These are phyloP conservation scores for Penaeus chinensis DNA, from an alignment of 1,140 invertebrate species.

Conservation along the genomic window DNA sequence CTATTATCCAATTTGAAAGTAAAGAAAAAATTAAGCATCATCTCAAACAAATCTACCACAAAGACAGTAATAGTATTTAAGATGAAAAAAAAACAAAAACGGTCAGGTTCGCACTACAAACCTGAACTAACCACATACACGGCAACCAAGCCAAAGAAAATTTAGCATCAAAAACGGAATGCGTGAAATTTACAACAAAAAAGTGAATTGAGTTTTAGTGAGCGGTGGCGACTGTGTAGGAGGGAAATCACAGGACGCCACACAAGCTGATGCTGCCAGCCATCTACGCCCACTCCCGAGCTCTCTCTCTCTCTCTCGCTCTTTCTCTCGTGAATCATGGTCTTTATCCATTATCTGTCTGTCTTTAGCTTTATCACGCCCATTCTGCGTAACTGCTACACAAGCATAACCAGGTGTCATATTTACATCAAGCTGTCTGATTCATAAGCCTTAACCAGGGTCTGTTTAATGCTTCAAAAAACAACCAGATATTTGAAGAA, in stretches of 20 bases:
- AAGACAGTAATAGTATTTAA: constrained; percentile 3
- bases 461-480: constrained; percentile 2
- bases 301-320: background rate
- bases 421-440: constrained; percentile 20
- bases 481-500: too few species aligned
- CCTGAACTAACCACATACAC: constrained; percentile 39
- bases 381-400: constrained; percentile 8
- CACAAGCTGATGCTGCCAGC: constrained; percentile 10
- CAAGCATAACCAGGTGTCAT: background rate
- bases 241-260: constrained; percentile 20
- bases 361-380: background rate
- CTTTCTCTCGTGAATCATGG: too few species aligned
- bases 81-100: background rate
- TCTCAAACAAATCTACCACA: constrained; percentile 13
- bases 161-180: constrained; percentile 46
- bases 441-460: constrained; percentile 8
- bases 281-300: constrained; percentile 13
- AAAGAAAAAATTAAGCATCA: constrained; percentile 19
- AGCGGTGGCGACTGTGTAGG: constrained; percentile 32
- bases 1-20: constrained; percentile 26
- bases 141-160: constrained; percentile 40
- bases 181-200: constrained; percentile 38
- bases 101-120: constrained; percentile 33
- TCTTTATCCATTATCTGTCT: too few species aligned
- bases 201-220: constrained; percentile 31